These are phyloP conservation scores for Watsonalla binaria DNA, from an alignment of 2,888 invertebrate species.

Conservation along the genomic window DNA sequence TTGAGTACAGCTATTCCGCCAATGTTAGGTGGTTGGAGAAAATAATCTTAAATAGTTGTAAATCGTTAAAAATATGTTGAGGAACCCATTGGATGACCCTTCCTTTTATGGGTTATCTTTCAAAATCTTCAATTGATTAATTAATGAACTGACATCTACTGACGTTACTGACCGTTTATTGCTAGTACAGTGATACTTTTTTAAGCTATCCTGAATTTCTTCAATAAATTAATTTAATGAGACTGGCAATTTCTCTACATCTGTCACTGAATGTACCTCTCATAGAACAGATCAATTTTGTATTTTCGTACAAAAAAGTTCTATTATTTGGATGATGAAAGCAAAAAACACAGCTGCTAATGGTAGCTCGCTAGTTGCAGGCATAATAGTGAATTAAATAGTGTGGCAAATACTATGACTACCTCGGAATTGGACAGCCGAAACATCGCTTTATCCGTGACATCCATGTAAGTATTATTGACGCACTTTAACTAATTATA, in stretches of 20 bases:
- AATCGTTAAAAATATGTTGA: too few relatives aligned
- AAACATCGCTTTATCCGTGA: slow-evolving; percentile 70
- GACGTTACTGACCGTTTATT: too few relatives aligned
- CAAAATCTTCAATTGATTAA: too few relatives aligned
- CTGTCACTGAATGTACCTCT: slow-evolving; percentile 5
- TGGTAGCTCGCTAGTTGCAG: slow-evolving; percentile 47
- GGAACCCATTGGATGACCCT: too few relatives aligned
- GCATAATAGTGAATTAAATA: slow-evolving; percentile 43
- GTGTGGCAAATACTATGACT: slow-evolving; percentile 52
- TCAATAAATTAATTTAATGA: neutral
- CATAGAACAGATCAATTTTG: slow-evolving; percentile 31
- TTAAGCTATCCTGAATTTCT: too few relatives aligned
- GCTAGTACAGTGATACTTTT: too few relatives aligned
- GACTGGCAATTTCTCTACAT: slow-evolving; percentile 21
- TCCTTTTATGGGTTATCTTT: too few relatives aligned
- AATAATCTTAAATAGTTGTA: too few relatives aligned
- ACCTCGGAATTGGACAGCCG: slow-evolving; percentile 71
- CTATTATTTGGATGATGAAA: slow-evolving; percentile 66
- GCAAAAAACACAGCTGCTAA: slow-evolving; percentile 56
- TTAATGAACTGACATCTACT: too few relatives aligned
- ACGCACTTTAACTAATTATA: slow-evolving; percentile 54
- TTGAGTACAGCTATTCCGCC: too few relatives aligned
- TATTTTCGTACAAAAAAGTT: slow-evolving; percentile 57
- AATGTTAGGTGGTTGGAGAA: too few relatives aligned
- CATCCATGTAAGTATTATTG: slow-evolving; percentile 68